Percentiles rank a stretch among this genome's conserved stretches.
phyloP scores from a whole-genome alignment of 1,140 invertebrate species.

The Drosophila sproati region DNA sequence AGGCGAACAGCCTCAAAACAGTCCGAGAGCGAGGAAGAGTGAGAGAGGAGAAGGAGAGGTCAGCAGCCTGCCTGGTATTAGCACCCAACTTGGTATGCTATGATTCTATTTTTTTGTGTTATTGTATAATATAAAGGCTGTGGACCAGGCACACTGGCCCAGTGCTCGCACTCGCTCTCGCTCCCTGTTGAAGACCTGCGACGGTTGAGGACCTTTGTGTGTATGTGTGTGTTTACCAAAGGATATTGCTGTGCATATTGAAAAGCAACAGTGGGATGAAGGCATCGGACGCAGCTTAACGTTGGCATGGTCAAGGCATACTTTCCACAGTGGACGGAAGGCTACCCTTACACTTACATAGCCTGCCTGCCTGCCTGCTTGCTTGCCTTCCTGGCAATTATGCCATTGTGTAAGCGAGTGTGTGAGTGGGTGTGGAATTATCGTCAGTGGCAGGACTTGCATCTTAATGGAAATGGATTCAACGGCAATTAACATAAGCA shows the following conservation, averaged over 20 bases:
- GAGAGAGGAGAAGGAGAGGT: background rate
- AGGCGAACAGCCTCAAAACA: background rate
- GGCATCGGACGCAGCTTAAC: slow-evolving; percentile 63
- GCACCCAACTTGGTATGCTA: slow-evolving; percentile 72
- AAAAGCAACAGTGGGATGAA: slow-evolving; percentile 67
- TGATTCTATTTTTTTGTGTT: slow-evolving; percentile 57
- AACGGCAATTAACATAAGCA: slow-evolving; percentile 85
- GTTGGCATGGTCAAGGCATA: slow-evolving; percentile 76
- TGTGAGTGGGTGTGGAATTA: slow-evolving; percentile 70
- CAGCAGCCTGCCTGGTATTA: slow-evolving; percentile 54
- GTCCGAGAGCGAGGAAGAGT: background rate
- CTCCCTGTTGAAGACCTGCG: background rate
- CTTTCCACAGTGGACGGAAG: slow-evolving; percentile 38
- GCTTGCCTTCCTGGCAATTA: slow-evolving; percentile 65
- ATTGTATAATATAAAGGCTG: slow-evolving; percentile 78
- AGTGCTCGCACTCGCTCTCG: background rate
- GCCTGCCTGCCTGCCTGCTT: slow-evolving; percentile 16
- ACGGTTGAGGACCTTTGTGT: slow-evolving; percentile 7
- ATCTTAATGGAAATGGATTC: slow-evolving; percentile 84
- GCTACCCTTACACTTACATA: slow-evolving; percentile 36
- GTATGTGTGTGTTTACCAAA: slow-evolving; percentile 74
- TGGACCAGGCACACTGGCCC: slow-evolving; percentile 3
- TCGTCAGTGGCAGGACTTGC: slow-evolving; percentile 79
- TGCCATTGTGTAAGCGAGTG: slow-evolving; percentile 50
- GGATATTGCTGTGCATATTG: slow-evolving; percentile 83